These are phyloP conservation scores for Ophion ellenae DNA, from an alignment of 2,888 invertebrate species.

Conservation along the genomic window DNA sequence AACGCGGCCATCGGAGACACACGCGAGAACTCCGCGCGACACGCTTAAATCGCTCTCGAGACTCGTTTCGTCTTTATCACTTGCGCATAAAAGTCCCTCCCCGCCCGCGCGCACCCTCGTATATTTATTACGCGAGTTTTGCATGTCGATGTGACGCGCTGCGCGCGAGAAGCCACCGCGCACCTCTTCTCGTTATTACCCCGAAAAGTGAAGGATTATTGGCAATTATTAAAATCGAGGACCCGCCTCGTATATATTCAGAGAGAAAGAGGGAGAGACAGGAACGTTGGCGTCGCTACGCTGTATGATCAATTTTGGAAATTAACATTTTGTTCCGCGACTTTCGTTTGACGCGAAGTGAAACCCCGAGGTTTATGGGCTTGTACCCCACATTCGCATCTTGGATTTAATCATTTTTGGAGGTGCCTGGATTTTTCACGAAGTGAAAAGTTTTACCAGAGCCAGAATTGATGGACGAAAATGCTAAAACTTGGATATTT, in stretches of 20 bases:
- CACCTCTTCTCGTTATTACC: conserved; percentile 70
- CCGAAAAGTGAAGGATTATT: conserved; percentile 75
- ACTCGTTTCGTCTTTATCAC: conserved; percentile 52
- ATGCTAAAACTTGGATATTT: too few relatives aligned
- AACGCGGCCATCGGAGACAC: conserved; percentile 37
- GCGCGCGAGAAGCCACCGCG: conserved; percentile 13
- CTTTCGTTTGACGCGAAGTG: neutral
- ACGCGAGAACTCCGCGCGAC: conserved; percentile 54
- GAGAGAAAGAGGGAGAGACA: neutral
- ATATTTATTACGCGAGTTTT: conserved; percentile 57
- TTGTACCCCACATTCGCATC: neutral
- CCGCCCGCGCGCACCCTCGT: conserved; percentile 4
- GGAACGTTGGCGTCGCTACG: neutral
- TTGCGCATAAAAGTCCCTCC: conserved; percentile 4
- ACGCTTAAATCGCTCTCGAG: conserved; percentile 50
- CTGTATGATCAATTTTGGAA: conserved; percentile 15
- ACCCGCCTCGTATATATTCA: conserved; percentile 53
- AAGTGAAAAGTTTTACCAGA: neutral
- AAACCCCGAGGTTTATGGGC: neutral
- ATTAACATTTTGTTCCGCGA: conserved; percentile 36
- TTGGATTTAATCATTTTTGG: neutral
- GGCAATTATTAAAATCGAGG: conserved; percentile 76
- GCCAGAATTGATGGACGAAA: too few relatives aligned
- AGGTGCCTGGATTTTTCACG: neutral
- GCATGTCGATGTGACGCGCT: conserved; percentile 47